A percentile compares a stretch with the other conserved stretches of the same genome.
Conservation (phyloP, 2,797 vertebrate genomes). For the Phylloscopus collybita region DNA sequence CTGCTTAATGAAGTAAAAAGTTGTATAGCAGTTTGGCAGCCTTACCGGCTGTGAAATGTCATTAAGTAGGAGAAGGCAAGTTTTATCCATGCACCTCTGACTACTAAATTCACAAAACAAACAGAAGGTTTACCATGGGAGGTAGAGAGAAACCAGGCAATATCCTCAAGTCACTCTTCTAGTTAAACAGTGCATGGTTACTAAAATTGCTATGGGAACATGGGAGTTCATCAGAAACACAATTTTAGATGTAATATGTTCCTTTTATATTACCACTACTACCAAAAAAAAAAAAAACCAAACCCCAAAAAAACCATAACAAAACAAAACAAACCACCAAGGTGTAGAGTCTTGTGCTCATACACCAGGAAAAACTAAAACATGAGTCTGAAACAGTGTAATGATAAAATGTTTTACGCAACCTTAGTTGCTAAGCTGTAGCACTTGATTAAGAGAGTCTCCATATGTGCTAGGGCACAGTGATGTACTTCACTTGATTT, state of each 20-base stretch:
- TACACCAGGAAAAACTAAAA: background rate
- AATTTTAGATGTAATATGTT: conserved; percentile 49
- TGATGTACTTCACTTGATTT: conserved; percentile 24
- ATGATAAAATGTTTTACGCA: background rate
- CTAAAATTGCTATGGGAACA: conserved; percentile 74
- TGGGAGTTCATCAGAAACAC: conserved; percentile 61
- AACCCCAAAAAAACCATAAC: background rate
- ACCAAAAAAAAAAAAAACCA: background rate
- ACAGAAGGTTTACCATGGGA: conserved; percentile 76
- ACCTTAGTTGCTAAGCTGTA: background rate
- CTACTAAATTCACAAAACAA: conserved; percentile 73
- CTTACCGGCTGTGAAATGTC: conserved; percentile 44
- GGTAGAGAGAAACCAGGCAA: conserved; percentile 50
- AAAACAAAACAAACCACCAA: background rate
- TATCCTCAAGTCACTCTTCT: conserved; percentile 71
- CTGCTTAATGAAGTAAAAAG: conserved; percentile 53
- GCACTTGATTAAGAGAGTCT: background rate
- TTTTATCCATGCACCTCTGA: conserved; percentile 63
- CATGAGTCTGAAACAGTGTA: background rate
- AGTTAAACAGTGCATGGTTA: conserved; percentile 69
- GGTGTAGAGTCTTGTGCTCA: background rate
- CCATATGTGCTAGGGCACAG: background rate
- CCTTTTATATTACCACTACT: conserved; percentile 20
- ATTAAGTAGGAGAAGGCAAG: conserved; percentile 55
- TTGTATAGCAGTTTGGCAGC: conserved; percentile 12